Evolutionary conservation across 2,888 invertebrate species (phyloP).

Genomic region (Ganaspis brasiliensis): DNA sequence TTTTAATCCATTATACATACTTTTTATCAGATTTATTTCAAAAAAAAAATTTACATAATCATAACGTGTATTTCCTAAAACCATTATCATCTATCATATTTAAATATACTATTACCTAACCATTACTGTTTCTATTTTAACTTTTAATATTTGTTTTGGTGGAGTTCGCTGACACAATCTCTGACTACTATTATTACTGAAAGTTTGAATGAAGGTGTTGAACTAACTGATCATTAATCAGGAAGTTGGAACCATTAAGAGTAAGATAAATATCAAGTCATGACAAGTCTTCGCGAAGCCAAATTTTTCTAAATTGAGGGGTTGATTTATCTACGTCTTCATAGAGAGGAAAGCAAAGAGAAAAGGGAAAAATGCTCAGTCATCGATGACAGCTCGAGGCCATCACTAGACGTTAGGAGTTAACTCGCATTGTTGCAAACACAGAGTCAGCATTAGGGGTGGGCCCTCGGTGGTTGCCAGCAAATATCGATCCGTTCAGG

Average conservation of each 20-base stretch:
- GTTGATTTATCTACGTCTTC: background rate
- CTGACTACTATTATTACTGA: background rate
- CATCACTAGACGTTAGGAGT: constrained; percentile 69
- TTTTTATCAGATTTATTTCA: too few species aligned
- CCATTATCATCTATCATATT: too few species aligned
- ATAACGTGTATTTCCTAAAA: too few species aligned
- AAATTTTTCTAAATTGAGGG: constrained; percentile 1
- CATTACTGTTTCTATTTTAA: too few species aligned
- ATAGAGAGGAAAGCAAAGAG: constrained; percentile 45
- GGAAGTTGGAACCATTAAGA: background rate
- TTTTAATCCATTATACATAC: too few species aligned
- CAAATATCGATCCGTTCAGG: constrained; percentile 78
- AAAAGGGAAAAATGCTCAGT: constrained; percentile 18
- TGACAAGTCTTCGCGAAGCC: background rate
- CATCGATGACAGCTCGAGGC: constrained; percentile 59
- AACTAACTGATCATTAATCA: background rate
- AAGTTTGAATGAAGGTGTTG: background rate
- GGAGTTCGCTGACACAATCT: background rate
- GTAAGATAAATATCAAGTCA: constrained; percentile 5
- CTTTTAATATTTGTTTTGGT: too few species aligned
- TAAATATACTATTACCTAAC: too few species aligned
- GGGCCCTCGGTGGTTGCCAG: constrained; percentile 77
- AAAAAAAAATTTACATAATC: too few species aligned
- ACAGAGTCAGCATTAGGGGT: constrained; percentile 67
- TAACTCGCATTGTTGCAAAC: constrained; percentile 78